Base-by-base conservation (phyloP, 2,797 vertebrate genomes). In the Myotis vivesi region DNA sequence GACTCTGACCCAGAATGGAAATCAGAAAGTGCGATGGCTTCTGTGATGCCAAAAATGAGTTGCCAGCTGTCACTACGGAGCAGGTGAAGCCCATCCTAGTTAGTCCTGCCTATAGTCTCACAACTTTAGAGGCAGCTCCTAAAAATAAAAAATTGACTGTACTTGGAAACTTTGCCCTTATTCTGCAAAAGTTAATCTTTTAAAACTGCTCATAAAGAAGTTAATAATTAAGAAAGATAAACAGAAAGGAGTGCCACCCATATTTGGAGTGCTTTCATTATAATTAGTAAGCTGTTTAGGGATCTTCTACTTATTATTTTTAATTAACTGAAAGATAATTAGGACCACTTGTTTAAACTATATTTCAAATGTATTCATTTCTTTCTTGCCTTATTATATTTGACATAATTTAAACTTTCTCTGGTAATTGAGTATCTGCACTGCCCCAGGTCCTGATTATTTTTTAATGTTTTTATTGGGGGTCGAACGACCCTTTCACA, bases 301-400 rank as follows among this genome's bases (percentile, higher is more conserved):
- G 3, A 46, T 33, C 59, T 55, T 36, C n/a, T 89, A 46, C 23
- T 17, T 86, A 51, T 36, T 55, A 20, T 73, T 82, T 82, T 89
- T 46, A 90, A 41, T 71, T 66, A 77, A 81, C 16, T 64, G 33
- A 87, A 59, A 57, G 36, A 22, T 59, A 75, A 87, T 57, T 53
- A 38, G 86, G 22, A 66, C 36, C 36, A 93, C 0, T 51, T 46
- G 12, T 51, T 84, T 77, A 38, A 68, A 64, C 77, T 72, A 38
- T 36, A 88, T 59, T 92, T 94, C n/a, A 64, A 30, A 88, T 82
- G 53, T 57, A 25, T 68, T 83, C 13, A 49, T 89, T 73, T 92
- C 62, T 87, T 80, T 91, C n/a, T 91, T 76, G 64, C 9, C 33
- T 46, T 55, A n/a, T 7, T 17, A 17, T 75, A 87, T 13, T 10